Evolutionary conservation across 2,113 vertebrate species (phyloP).

Genomic region (Centropus bengalensis): DNA sequence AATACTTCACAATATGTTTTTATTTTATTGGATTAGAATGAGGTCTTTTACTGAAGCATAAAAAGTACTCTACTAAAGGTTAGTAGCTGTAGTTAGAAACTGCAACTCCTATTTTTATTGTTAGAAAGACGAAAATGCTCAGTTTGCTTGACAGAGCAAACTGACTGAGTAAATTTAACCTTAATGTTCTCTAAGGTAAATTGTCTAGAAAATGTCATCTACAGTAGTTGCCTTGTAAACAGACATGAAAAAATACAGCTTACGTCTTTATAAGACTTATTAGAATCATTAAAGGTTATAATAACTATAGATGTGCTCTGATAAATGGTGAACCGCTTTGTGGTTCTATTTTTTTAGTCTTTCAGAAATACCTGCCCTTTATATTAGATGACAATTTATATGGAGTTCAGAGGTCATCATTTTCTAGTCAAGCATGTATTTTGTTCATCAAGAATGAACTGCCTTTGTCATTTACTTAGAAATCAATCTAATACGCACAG

Average conservation of each 20-base stretch:
- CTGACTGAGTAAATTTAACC: not conserved
- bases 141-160: not conserved
- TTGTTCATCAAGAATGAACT: not conserved
- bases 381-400: not conserved
- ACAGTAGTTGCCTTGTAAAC: not conserved
- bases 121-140: not conserved
- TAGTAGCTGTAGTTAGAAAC: not conserved
- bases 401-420: not conserved
- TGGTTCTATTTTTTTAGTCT: not conserved
- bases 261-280: rapidly evolving
- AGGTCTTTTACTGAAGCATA: not conserved
- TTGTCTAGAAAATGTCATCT: not conserved
- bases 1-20: not conserved
- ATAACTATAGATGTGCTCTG: not conserved
- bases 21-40: not conserved
- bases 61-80: not conserved
- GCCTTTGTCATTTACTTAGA: not conserved
- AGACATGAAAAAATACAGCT: not conserved
- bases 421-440: not conserved
- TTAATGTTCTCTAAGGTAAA: not conserved
- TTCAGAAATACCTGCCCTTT: not conserved
- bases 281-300: not conserved
- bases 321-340: not conserved
- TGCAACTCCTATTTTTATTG: not conserved
- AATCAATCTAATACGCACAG: not conserved